Conservation (phyloP, 1,140 invertebrate genomes). For the Oryctes rhinoceros region DNA sequence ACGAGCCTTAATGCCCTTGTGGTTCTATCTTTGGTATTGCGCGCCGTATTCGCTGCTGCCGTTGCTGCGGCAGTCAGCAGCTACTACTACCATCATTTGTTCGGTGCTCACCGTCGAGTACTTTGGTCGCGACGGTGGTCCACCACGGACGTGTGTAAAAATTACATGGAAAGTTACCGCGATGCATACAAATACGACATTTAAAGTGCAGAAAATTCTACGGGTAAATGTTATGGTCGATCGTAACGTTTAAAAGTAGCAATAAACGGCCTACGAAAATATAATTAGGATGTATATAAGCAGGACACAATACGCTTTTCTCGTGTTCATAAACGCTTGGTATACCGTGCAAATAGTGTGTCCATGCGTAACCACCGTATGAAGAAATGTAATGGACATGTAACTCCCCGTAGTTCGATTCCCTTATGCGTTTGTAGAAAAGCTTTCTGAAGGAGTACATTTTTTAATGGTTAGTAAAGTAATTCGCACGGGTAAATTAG, state of each 20-base stretch:
- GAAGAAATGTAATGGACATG: no score
- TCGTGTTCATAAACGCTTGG: no score
- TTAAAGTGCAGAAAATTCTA: background rate
- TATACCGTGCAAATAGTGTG: no score
- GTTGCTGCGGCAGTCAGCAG: background rate
- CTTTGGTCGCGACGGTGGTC: slow-evolving; percentile 25
- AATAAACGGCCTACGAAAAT: slow-evolving; percentile 20
- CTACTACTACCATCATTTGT: background rate
- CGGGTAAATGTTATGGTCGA: slow-evolving; percentile 15
- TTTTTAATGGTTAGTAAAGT: no score
- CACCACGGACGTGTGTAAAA: slow-evolving; percentile 17
- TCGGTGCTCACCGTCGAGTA: background rate
- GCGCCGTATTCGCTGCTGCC: slow-evolving; percentile 1
- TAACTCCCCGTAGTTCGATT: no score
- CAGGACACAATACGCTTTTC: background rate
- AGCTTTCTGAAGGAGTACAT: no score
- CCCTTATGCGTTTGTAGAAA: no score
- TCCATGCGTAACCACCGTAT: no score
- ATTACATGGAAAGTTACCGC: slow-evolving; percentile 25
- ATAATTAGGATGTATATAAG: slow-evolving; percentile 13
- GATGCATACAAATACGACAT: slow-evolving; percentile 13
- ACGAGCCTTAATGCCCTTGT: slow-evolving; percentile 42
- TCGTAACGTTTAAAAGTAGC: background rate
- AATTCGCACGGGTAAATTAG: background rate
- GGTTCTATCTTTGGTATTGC: slow-evolving; percentile 39